These are phyloP conservation scores for Diogma glabrata DNA, from an alignment of 2,888 invertebrate species.

Conservation along the genomic window DNA sequence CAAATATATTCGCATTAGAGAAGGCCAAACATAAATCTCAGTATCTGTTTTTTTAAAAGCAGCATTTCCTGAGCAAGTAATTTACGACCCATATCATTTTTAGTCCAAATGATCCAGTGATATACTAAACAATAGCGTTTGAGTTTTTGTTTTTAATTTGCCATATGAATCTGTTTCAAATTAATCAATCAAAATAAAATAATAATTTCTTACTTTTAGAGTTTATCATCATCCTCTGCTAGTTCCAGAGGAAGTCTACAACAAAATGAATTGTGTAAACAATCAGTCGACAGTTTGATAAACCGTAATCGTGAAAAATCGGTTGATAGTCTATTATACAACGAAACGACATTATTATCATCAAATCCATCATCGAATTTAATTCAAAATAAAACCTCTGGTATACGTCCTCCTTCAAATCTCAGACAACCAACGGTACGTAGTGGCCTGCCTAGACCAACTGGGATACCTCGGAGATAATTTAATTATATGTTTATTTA, in stretches of 20 bases:
- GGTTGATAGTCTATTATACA: neutral
- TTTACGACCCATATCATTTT: too few species aligned
- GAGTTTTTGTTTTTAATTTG: too few species aligned
- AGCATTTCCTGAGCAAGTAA: too few species aligned
- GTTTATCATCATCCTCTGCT: constrained; percentile 28
- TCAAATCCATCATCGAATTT: neutral
- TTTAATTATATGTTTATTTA: too few species aligned
- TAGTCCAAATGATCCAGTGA: too few species aligned
- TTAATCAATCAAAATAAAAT: too few species aligned
- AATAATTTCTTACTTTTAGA: constrained; percentile 23
- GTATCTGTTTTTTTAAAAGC: too few species aligned
- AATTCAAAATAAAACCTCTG: constrained; percentile 29
- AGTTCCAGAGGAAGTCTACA: constrained; percentile 30
- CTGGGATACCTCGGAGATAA: constrained; percentile 29
- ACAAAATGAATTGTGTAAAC: neutral
- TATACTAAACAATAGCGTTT: too few species aligned
- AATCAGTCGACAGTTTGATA: constrained; percentile 9
- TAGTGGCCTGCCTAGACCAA: constrained; percentile 33
- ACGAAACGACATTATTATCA: neutral
- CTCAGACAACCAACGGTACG: constrained; percentile 23
- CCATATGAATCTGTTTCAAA: too few species aligned
- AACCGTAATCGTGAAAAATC: neutral
- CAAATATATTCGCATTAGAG: too few species aligned
- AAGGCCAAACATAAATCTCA: too few species aligned
- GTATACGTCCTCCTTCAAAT: constrained; percentile 30